These are phyloP conservation scores for Rhysida immarginata DNA, from an alignment of 1,140 invertebrate genomes.

Conservation along the genomic window DNA sequence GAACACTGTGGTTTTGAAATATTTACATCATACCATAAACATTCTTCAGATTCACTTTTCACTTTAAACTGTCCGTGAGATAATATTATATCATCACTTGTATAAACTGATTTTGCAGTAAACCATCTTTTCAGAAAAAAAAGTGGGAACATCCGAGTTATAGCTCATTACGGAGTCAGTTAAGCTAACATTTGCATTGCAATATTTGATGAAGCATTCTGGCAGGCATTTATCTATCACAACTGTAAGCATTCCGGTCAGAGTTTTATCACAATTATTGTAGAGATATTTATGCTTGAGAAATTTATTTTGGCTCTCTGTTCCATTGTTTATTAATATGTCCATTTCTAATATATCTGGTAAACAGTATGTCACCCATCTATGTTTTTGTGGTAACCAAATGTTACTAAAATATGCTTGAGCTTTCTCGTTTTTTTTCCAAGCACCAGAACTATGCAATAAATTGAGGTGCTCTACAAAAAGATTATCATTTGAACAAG, in stretches of 20 bases:
- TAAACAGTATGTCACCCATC: neutral
- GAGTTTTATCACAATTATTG: neutral
- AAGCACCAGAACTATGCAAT: neutral
- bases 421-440: neutral
- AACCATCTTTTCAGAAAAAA: no score
- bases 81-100: no score
- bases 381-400: neutral
- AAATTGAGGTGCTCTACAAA: neutral
- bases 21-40: no score
- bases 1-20: no score
- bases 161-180: no score
- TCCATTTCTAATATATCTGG: neutral
- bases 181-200: neutral
- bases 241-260: neutral
- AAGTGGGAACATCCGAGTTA: no score
- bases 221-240: neutral
- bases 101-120: no score
- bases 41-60: no score
- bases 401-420: neutral
- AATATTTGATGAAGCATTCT: neutral
- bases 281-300: neutral
- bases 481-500: neutral
- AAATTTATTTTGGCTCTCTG: neutral
- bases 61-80: no score
- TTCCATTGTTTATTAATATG: neutral